These are phyloP conservation scores for Alcedo atthis DNA, from an alignment of 2,797 vertebrate genomes.

Conservation along the genomic window DNA sequence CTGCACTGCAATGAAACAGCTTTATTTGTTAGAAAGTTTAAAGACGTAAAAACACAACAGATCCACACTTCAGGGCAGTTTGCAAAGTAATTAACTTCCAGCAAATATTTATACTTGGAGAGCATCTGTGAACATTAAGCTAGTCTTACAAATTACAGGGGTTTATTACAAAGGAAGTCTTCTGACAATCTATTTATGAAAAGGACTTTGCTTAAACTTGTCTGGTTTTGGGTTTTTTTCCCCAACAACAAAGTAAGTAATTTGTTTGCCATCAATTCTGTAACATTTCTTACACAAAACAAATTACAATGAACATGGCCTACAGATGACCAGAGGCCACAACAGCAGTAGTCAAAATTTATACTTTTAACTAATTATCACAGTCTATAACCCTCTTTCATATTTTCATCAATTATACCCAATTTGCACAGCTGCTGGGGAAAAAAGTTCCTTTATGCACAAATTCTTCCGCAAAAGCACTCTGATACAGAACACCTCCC, in stretches of 20 bases:
- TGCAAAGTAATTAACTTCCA: neutral
- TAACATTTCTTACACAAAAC: neutral
- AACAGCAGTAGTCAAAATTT: neutral
- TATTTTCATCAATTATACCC: neutral
- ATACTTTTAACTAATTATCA: neutral
- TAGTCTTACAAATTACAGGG: neutral
- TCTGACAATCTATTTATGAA: neutral
- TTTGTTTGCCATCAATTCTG: neutral
- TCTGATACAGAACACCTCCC: neutral
- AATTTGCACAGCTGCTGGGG: neutral
- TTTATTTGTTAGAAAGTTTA: neutral
- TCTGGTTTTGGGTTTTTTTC: neutral
- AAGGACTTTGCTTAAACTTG: neutral
- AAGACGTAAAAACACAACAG: slow-evolving; percentile 13
- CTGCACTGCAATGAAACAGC: neutral
- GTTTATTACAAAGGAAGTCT: neutral
- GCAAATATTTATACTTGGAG: neutral
- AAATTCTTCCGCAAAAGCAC: neutral
- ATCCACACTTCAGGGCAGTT: neutral
- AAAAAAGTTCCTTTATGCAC: neutral
- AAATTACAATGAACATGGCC: neutral
- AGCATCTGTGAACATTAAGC: neutral
- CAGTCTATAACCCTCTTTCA: neutral
- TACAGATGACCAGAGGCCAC: neutral
- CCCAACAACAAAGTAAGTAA: neutral